These are phyloP conservation scores for Drosophila mojavensis DNA, from an alignment of 1,140 invertebrate genomes.

Conservation along the genomic window DNA sequence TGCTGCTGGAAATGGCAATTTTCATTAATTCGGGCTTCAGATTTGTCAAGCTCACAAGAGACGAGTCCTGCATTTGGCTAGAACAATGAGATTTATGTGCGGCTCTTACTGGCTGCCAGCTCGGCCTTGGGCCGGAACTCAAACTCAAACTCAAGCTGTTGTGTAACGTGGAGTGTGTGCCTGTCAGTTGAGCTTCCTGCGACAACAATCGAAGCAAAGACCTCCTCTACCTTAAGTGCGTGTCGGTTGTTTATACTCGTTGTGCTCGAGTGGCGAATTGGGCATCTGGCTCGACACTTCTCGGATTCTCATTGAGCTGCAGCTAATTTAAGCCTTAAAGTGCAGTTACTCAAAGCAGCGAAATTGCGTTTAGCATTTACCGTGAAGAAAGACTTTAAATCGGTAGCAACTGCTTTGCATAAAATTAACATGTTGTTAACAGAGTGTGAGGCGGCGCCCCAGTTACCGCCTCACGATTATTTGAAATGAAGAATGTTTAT, in stretches of 20 bases:
- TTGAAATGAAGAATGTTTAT: no score
- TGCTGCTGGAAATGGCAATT: constrained; percentile 2
- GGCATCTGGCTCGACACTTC: constrained; percentile 16
- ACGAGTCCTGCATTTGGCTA: background rate
- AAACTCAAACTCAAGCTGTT: background rate
- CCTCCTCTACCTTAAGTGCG: background rate
- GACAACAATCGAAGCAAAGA: constrained; percentile 18
- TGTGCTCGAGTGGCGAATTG: background rate
- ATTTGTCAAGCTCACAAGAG: constrained; percentile 7
- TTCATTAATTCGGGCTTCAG: constrained; percentile 4
- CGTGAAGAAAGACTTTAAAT: no score
- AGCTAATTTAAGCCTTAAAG: constrained; percentile 6
- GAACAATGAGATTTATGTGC: constrained; percentile 15
- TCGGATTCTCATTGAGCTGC: constrained; percentile 12
- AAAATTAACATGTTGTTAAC: no score
- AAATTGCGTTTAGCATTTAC: no score
- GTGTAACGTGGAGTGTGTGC: constrained; percentile 7
- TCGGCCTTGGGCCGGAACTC: constrained; percentile 1
- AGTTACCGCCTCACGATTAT: no score
- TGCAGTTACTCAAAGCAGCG: no score
- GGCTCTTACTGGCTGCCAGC: background rate
- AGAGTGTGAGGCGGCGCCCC: no score
- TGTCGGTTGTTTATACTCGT: constrained; percentile 1
- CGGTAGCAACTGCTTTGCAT: no score
- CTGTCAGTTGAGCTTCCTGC: constrained; percentile 14